phyloP scores from a whole-genome alignment of 2,888 invertebrate genomes.

The Mesochorus sp. region DNA sequence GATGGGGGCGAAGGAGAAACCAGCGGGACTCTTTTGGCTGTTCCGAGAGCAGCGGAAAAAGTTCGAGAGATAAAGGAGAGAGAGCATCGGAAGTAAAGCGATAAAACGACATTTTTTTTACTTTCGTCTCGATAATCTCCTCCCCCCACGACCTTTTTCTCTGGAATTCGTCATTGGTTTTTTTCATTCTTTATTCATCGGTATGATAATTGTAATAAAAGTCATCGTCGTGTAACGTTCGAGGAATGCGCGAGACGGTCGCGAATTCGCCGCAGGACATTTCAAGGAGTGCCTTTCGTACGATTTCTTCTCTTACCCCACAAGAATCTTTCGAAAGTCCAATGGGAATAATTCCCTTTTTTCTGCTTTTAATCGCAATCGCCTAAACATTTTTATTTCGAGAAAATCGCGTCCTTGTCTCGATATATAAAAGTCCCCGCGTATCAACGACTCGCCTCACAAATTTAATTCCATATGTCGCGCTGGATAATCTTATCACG shows the following conservation, averaged over 20 bases:
- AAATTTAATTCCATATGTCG: conserved; percentile 24
- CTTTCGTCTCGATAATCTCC: too few relatives aligned
- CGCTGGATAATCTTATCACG: conserved; percentile 10
- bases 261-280: background rate
- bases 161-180: background rate
- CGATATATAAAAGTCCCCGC: too few relatives aligned
- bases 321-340: background rate
- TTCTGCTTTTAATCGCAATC: too few relatives aligned
- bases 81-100: too few relatives aligned
- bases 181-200: background rate
- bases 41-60: conserved; percentile 67
- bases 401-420: background rate
- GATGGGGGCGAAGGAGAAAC: conserved; percentile 11
- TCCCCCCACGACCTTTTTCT: too few relatives aligned
- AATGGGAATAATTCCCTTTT: conserved; percentile 12
- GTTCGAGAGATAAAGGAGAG: conserved; percentile 50
- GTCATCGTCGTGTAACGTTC: background rate
- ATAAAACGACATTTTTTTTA: too few relatives aligned
- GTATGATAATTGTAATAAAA: background rate
- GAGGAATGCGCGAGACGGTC: background rate
- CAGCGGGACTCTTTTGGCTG: conserved; percentile 45
- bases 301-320: background rate
- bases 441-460: too few relatives aligned
- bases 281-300: conserved; percentile 15
- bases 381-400: background rate